Evolutionary conservation across 2,888 invertebrate species (phyloP).

Genomic region (Tetranychus truncatus): DNA sequence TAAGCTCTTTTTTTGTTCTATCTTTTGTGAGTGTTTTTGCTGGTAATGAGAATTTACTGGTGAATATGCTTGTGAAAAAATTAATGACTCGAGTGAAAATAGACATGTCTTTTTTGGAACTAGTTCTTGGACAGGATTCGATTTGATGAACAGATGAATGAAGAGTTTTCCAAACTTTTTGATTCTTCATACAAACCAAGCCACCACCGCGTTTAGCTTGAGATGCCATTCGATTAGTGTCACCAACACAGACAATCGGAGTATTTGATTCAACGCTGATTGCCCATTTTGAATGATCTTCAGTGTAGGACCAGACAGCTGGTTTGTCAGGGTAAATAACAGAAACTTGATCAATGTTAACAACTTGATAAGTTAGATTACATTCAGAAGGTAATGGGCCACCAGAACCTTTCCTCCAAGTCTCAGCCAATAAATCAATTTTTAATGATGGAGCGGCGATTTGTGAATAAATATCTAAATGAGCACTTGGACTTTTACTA

Average conservation of each 20-base stretch:
- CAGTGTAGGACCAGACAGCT: slow-evolving; percentile 22
- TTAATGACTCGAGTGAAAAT: not conserved
- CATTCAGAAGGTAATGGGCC: slow-evolving; percentile 32
- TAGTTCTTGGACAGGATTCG: slow-evolving; percentile 34
- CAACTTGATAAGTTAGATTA: slow-evolving; percentile 23
- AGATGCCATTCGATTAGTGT: slow-evolving; percentile 36
- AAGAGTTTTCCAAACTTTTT: slow-evolving; percentile 12
- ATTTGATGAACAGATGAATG: not conserved
- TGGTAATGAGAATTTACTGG: not conserved
- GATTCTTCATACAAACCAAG: slow-evolving; percentile 53
- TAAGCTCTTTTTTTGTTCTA: not conserved
- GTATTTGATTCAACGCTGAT: slow-evolving; percentile 26
- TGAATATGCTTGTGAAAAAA: not conserved
- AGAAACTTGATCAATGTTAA: slow-evolving; percentile 27
- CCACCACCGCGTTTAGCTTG: slow-evolving; percentile 67
- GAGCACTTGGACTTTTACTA: slow-evolving; percentile 15
- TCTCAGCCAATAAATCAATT: slow-evolving; percentile 32
- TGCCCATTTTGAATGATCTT: slow-evolving; percentile 31
- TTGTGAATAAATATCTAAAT: slow-evolving; percentile 29
- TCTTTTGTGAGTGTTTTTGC: not conserved
- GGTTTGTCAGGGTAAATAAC: not conserved
- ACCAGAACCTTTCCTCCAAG: slow-evolving; percentile 34
- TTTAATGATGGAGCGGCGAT: slow-evolving; percentile 29
- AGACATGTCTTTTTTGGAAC: not conserved
- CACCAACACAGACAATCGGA: slow-evolving; percentile 34